These are phyloP conservation scores for Campopleginae sp. DNA, from an alignment of 2,888 invertebrate genomes.

Conservation along the genomic window DNA sequence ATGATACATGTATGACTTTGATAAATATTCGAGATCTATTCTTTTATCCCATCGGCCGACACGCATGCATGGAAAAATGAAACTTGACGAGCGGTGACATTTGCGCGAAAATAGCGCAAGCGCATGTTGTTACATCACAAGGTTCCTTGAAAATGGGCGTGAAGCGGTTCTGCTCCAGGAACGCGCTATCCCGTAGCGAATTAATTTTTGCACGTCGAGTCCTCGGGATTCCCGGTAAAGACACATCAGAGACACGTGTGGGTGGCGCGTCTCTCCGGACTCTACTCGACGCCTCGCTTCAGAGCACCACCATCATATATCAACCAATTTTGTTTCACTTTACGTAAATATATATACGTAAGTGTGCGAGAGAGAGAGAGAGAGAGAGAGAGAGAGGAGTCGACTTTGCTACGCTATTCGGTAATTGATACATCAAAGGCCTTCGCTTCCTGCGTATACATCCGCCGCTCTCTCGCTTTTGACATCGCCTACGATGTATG, in stretches of 20 bases:
- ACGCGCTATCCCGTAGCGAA: conserved; percentile 42
- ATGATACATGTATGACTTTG: neutral
- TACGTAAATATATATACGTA: conserved; percentile 6
- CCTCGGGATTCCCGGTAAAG: conserved; percentile 4
- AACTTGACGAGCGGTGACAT: neutral
- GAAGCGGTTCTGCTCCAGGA: neutral
- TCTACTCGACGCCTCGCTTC: conserved; percentile 41
- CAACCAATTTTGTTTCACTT: conserved; percentile 60
- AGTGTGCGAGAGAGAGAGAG: conserved; percentile 6
- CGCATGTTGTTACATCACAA: neutral
- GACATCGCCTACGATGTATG: conserved; percentile 42
- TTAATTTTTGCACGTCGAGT: conserved; percentile 40
- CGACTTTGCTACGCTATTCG: conserved; percentile 65
- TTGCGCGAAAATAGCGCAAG: neutral
- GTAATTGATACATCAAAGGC: conserved; percentile 75
- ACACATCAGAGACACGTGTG: conserved; percentile 5
- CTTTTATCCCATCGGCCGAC: neutral
- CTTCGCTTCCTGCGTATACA: conserved; percentile 61
- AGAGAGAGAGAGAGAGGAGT: conserved; percentile 23
- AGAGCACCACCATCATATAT: conserved; percentile 43
- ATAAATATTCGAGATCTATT: neutral
- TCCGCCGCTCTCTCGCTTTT: conserved; percentile 56
- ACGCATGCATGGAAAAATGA: neutral
- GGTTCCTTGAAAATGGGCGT: neutral
- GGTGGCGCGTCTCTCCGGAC: conserved; percentile 27